Percentiles rank a stretch among this genome's conserved stretches.
phyloP scores from a whole-genome alignment of 2,113 vertebrate species.

The Hucho hucho region DNA sequence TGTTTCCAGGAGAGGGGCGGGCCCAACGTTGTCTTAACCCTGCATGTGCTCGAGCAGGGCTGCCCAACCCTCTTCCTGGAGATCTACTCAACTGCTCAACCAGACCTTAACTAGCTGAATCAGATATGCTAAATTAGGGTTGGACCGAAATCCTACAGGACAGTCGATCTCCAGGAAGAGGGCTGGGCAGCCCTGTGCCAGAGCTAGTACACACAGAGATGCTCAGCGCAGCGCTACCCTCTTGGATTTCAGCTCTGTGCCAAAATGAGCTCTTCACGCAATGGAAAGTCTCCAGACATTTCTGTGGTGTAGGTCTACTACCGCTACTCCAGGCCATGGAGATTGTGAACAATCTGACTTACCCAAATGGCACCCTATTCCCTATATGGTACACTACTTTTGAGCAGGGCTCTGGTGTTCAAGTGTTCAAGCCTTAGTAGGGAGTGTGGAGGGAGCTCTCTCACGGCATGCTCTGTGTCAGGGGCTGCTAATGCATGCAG shows the following conservation, averaged over 20 bases:
- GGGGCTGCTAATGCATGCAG: not conserved
- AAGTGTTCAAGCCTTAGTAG: no score
- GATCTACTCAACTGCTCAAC: no score
- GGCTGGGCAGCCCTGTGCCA: no score
- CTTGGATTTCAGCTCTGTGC: slow-evolving; percentile 12
- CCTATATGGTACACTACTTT: not conserved
- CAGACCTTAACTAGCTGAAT: no score
- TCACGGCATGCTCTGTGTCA: not conserved
- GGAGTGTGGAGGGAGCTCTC: not conserved
- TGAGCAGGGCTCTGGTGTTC: no score
- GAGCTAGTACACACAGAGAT: not conserved
- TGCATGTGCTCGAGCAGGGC: not conserved
- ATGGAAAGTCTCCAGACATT: not conserved
- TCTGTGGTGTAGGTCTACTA: not conserved
- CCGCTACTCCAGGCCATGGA: not conserved
- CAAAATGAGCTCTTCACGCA: slow-evolving; percentile 16
- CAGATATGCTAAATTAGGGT: no score
- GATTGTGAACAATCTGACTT: not conserved
- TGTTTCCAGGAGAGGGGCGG: slow-evolving; percentile 14
- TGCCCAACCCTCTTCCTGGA: no score
- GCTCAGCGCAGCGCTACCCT: not conserved
- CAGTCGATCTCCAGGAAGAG: no score
- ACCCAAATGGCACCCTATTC: not conserved
- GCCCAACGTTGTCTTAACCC: slow-evolving; percentile 8
- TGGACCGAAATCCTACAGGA: no score